Evolutionary conservation across 2,888 invertebrate genomes (phyloP).

Genomic region (Lampropteryx suffumata): DNA sequence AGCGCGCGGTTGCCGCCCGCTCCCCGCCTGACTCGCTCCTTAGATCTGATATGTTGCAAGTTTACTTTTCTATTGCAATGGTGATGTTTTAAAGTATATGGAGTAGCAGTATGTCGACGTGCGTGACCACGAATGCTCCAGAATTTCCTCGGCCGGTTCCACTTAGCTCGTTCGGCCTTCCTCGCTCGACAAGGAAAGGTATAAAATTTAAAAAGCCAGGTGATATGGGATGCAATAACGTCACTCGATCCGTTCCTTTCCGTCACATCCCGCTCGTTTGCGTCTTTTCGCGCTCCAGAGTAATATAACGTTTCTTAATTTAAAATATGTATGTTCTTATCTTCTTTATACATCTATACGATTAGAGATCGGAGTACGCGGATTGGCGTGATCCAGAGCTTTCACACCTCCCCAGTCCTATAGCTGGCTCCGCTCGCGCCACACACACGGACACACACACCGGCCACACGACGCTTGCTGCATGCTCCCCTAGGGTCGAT

Average conservation of each 20-base stretch:
- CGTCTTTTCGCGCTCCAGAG: conserved; percentile 60
- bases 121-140: conserved; percentile 81
- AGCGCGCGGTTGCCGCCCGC: conserved; percentile 67
- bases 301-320: conserved; percentile 18
- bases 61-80: conserved; percentile 74
- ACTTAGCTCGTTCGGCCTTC: conserved; percentile 80
- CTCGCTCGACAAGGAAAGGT: conserved; percentile 83
- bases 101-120: conserved; percentile 81
- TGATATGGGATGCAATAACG: conserved; percentile 81
- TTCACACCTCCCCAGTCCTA: conserved; percentile 63
- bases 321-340: background rate
- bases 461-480: conserved; percentile 68
- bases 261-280: conserved; percentile 64
- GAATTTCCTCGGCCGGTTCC: conserved; percentile 78
- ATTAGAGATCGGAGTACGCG: conserved; percentile 43
- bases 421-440: conserved; percentile 82
- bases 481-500: conserved; percentile 68
- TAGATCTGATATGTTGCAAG: conserved; percentile 79
- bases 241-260: conserved; percentile 71
- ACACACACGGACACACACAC: conserved; percentile 65
- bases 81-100: conserved; percentile 78
- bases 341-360: conserved; percentile 9
- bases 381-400: conserved; percentile 62
- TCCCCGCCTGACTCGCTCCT: conserved; percentile 64
- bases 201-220: conserved; percentile 81